A percentile compares a stretch with the other conserved stretches of the same genome.
Evolutionary conservation across 2,113 vertebrate genomes (phyloP).

Genomic region (Crotalus helleri): DNA sequence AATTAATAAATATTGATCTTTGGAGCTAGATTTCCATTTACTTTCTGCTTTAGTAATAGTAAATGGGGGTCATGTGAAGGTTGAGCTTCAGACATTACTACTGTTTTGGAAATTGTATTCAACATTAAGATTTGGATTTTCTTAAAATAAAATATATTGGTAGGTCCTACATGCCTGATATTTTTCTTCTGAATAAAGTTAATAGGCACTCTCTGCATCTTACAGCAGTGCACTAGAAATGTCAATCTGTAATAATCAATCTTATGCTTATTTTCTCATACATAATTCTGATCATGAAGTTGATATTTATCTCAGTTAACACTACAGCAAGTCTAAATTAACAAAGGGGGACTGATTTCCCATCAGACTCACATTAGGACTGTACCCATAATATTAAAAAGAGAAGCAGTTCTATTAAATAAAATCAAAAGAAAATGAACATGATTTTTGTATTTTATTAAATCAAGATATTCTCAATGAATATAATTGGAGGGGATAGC

Average conservation of each 20-base stretch:
- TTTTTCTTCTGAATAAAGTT: background rate
- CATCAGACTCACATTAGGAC: background rate
- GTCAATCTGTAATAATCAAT: background rate
- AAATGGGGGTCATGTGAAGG: background rate
- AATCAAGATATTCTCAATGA: slow-evolving; percentile 1
- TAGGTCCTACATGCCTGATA: background rate
- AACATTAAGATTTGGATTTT: background rate
- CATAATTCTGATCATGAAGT: background rate
- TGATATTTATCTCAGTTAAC: background rate
- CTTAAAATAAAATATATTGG: background rate
- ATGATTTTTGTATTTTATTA: background rate
- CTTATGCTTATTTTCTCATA: background rate
- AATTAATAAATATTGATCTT: background rate
- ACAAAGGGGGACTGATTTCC: background rate
- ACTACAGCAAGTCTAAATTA: background rate
- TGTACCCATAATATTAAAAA: background rate
- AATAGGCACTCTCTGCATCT: background rate
- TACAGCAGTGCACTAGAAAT: background rate
- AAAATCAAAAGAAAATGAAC: background rate
- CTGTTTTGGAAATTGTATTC: background rate
- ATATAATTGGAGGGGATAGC: background rate
- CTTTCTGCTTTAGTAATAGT: background rate
- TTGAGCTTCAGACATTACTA: background rate
- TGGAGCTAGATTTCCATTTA: background rate
- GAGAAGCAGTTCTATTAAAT: background rate